A percentile compares a stretch with the other conserved stretches of the same genome.
These are phyloP conservation scores for Drosophila sproati DNA, from an alignment of 1,140 invertebrate species.

Conservation along the genomic window DNA sequence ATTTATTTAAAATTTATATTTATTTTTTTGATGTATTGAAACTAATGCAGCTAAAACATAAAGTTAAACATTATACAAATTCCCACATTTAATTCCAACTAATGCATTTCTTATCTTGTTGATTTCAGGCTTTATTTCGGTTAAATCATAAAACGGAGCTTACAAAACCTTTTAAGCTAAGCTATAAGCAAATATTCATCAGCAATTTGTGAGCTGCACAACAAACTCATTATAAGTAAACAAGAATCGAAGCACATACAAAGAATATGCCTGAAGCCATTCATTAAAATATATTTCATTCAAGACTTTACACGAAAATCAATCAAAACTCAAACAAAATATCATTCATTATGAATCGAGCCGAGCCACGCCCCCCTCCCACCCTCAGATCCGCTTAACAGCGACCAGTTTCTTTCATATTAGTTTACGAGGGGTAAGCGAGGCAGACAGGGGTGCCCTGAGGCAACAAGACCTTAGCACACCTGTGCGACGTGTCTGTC, in stretches of 20 bases:
- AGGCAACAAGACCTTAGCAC: constrained; percentile 16
- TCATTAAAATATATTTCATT: constrained; percentile 18
- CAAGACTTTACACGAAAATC: constrained; percentile 25
- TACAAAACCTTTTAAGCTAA: neutral
- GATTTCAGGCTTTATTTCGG: constrained; percentile 1
- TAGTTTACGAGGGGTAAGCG: neutral
- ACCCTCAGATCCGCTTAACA: constrained; percentile 3
- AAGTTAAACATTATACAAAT: no score
- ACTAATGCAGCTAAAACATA: no score
- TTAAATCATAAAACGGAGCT: neutral
- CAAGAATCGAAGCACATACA: neutral
- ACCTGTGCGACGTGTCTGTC: constrained; percentile 39
- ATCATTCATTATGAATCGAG: constrained; percentile 24
- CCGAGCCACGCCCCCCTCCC: constrained; percentile 9
- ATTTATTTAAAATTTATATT: no score
- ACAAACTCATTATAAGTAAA: constrained; percentile 22
- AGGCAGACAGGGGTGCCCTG: neutral
- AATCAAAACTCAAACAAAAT: constrained; percentile 38
- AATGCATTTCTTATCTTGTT: no score
- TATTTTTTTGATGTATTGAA: no score
- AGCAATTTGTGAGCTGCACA: neutral
- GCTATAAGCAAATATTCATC: constrained; percentile 2
- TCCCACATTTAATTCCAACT: no score
- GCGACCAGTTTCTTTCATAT: neutral
- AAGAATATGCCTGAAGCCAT: neutral